Evolutionary conservation across 2,797 vertebrate species (phyloP).

Genomic region (Argentina silus): DNA sequence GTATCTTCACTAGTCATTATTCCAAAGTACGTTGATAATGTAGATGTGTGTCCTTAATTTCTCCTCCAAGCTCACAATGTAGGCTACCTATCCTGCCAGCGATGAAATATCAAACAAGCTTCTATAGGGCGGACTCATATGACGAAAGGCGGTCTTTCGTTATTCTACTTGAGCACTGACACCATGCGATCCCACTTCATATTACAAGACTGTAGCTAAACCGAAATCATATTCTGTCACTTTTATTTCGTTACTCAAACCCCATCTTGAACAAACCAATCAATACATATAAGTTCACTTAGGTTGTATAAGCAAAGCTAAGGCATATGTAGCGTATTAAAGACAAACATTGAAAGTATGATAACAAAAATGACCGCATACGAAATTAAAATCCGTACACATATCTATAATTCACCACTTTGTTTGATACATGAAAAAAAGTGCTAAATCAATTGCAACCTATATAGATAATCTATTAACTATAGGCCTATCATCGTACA

Average conservation of each 20-base stretch:
- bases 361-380: too few relatives aligned
- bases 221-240: background rate
- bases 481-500: too few relatives aligned
- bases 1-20: conserved; percentile 46
- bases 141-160: background rate
- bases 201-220: background rate
- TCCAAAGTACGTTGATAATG: conserved; percentile 15
- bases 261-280: background rate
- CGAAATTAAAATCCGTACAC: too few relatives aligned
- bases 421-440: too few relatives aligned
- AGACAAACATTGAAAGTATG: too few relatives aligned
- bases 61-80: background rate
- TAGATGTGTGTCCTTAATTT: background rate
- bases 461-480: too few relatives aligned
- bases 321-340: too few relatives aligned
- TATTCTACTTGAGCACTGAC: conserved; percentile 7
- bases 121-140: background rate
- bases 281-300: too few relatives aligned
- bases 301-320: too few relatives aligned
- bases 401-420: too few relatives aligned
- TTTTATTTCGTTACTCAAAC: background rate
- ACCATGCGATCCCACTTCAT: background rate
- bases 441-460: too few relatives aligned
- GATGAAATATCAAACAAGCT: background rate
- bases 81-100: background rate